Evolutionary conservation across 2,888 invertebrate species (phyloP).

Genomic region (Thereva nobilitata): DNA sequence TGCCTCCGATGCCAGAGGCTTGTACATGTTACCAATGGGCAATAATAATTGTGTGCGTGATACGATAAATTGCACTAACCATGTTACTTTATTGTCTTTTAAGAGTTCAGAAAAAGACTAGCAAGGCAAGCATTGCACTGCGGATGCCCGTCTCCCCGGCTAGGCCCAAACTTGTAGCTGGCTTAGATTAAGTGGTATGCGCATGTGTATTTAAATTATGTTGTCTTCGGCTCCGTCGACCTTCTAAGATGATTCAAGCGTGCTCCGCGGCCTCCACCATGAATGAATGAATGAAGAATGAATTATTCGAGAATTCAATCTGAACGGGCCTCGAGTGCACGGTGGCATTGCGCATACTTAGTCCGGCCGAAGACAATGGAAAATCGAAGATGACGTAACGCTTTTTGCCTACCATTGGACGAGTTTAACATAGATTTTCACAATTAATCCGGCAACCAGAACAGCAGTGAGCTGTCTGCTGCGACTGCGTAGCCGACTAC

Average conservation of each 20-base stretch:
- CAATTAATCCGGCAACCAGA: slow-evolving; percentile 22
- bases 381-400: slow-evolving; percentile 29
- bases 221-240: slow-evolving; percentile 10
- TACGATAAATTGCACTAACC: slow-evolving; percentile 35
- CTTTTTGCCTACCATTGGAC: neutral
- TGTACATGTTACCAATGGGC: slow-evolving; percentile 15
- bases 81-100: slow-evolving; percentile 29
- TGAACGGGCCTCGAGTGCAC: too few relatives aligned
- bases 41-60: slow-evolving; percentile 33
- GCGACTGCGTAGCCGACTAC: too few relatives aligned
- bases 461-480: neutral
- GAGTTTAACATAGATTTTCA: slow-evolving; percentile 13
- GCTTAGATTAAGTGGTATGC: slow-evolving; percentile 33
- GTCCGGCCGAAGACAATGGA: slow-evolving; percentile 23
- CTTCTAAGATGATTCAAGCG: slow-evolving; percentile 13
- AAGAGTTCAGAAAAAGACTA: neutral
- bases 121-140: too few relatives aligned
- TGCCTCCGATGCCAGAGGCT: slow-evolving; percentile 18
- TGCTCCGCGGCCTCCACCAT: slow-evolving; percentile 4
- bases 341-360: neutral
- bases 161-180: neutral
- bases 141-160: neutral
- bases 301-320: too few relatives aligned
- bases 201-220: slow-evolving; percentile 37
- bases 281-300: slow-evolving; percentile 25